These are phyloP conservation scores for Notoglanidium macrostoma DNA, from an alignment of 2,797 vertebrate genomes.

Conservation along the genomic window DNA sequence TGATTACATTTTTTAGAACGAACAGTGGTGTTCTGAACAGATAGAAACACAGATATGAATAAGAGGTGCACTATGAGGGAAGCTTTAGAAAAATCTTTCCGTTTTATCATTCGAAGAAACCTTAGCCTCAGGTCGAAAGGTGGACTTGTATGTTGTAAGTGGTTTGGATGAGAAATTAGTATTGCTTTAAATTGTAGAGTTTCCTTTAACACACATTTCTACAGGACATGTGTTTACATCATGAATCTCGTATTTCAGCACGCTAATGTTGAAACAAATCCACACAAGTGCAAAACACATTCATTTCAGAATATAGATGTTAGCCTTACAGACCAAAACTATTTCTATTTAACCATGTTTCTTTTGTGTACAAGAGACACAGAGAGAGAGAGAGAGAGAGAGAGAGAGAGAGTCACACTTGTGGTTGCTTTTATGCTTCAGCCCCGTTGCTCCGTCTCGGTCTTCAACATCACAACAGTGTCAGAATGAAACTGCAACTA, in stretches of 20 bases:
- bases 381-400: background rate
- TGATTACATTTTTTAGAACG: background rate
- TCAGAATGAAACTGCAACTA: slow-evolving; percentile 31
- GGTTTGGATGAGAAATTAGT: background rate
- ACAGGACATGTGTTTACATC: background rate
- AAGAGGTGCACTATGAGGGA: background rate
- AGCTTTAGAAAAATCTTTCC: background rate
- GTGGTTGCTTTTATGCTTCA: slow-evolving; percentile 21
- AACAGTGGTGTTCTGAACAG: background rate
- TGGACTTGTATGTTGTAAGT: background rate
- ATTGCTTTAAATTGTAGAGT: background rate
- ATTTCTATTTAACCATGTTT: slow-evolving; percentile 13
- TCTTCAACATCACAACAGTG: slow-evolving; percentile 2
- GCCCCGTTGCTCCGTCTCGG: background rate
- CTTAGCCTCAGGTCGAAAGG: background rate
- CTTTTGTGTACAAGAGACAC: background rate
- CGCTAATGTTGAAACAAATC: background rate
- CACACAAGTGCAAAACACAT: background rate
- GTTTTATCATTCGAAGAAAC: background rate
- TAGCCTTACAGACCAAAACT: background rate
- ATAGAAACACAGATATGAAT: background rate
- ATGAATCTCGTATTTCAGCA: background rate
- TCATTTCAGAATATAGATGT: slow-evolving; percentile 8
- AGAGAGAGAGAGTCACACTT: slow-evolving; percentile 12
- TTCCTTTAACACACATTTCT: background rate